Percentiles rank a stretch among this genome's conserved stretches.
phyloP scores from a whole-genome alignment of 2,888 invertebrate species.

The Patella depressa region DNA sequence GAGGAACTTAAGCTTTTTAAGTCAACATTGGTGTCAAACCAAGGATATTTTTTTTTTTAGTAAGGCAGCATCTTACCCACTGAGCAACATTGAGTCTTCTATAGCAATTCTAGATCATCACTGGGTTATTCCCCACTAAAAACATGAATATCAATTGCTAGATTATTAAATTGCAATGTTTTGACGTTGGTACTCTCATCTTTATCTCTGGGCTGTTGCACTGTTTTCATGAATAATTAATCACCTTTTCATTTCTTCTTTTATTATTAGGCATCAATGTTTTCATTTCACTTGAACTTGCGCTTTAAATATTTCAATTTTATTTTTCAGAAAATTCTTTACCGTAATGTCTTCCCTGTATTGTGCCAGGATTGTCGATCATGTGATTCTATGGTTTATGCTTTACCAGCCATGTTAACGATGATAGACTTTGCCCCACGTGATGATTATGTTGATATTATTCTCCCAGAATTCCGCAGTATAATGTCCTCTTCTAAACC shows the following conservation, averaged over 20 bases:
- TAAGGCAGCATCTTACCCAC: no score
- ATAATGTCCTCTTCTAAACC: slow-evolving; percentile 71
- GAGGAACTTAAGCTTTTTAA: no score
- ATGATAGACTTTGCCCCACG: slow-evolving; percentile 59
- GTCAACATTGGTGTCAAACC: no score
- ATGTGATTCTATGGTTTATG: slow-evolving; percentile 87
- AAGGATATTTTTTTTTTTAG: no score
- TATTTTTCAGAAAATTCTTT: slow-evolving; percentile 88
- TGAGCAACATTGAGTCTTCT: no score
- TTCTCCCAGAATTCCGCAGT: slow-evolving; percentile 80
- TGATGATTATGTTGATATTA: slow-evolving; percentile 73
- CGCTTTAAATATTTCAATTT: slow-evolving; percentile 1
- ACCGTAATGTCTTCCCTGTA: slow-evolving; percentile 93
- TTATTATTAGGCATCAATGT: background rate
- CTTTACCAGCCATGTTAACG: slow-evolving; percentile 64
- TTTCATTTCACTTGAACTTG: no score
- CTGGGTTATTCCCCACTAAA: no score
- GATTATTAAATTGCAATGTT: no score
- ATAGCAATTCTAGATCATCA: no score
- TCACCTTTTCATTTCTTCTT: background rate
- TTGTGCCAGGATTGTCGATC: slow-evolving; percentile 87
- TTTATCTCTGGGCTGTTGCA: no score
- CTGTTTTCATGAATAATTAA: background rate
- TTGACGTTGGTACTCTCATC: no score
- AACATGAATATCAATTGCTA: no score